phyloP scores from a whole-genome alignment of 1,140 invertebrate species.

The Magallana ariakensis region DNA sequence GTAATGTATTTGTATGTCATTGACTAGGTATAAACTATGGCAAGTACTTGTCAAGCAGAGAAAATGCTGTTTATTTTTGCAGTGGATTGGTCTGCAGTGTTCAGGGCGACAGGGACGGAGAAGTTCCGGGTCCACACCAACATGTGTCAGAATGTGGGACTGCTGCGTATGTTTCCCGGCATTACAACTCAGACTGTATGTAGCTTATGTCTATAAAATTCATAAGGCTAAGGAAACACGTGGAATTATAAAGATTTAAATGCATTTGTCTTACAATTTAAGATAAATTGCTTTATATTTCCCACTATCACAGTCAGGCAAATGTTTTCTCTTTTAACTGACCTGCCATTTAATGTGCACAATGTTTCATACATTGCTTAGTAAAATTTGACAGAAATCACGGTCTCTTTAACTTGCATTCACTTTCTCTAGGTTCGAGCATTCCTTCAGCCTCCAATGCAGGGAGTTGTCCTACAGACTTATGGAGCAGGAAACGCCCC shows the following conservation, averaged over 20 bases:
- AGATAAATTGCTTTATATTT: too few species aligned
- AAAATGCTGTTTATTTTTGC: constrained; percentile 55
- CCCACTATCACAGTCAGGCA: too few species aligned
- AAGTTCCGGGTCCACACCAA: constrained; percentile 89
- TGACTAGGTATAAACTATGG: too few species aligned
- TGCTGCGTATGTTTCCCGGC: constrained; percentile 93
- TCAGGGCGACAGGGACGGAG: constrained; percentile 86
- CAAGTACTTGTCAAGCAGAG: too few species aligned
- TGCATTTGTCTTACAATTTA: too few species aligned
- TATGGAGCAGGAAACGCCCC: constrained; percentile 97
- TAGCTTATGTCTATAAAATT: not conserved
- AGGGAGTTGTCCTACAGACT: constrained; percentile 93
- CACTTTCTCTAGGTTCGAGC: constrained; percentile 82
- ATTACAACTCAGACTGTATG: constrained; percentile 89
- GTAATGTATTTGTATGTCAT: too few species aligned
- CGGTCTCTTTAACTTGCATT: not conserved
- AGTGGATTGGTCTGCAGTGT: constrained; percentile 91
- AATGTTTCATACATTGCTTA: too few species aligned
- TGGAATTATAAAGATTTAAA: too few species aligned
- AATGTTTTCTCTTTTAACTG: too few species aligned
- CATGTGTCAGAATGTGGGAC: constrained; percentile 91
- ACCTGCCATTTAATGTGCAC: too few species aligned
- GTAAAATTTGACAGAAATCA: too few species aligned
- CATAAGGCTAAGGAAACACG: too few species aligned
- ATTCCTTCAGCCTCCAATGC: constrained; percentile 90